These are phyloP conservation scores for Pelusios castaneus DNA, from an alignment of 2,113 vertebrate genomes.

Conservation along the genomic window DNA sequence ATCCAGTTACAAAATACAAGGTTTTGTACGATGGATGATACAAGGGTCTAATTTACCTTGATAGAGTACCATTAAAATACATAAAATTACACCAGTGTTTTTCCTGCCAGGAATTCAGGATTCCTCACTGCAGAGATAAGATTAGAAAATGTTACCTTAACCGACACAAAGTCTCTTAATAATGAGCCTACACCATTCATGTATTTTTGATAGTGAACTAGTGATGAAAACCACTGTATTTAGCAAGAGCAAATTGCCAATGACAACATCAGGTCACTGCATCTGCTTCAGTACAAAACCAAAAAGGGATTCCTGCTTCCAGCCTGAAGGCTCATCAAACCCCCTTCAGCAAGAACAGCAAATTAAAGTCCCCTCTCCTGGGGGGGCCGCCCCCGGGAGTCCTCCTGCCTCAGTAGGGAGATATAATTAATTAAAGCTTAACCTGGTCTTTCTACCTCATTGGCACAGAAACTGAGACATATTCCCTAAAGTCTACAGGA, in stretches of 20 bases:
- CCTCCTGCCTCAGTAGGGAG: background rate
- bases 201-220: constrained; percentile 14
- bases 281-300: background rate
- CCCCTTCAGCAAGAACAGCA: background rate
- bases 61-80: no score
- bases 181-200: constrained; percentile 10
- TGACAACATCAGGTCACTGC: background rate
- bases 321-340: background rate
- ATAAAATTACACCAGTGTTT: background rate
- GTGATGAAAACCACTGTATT: background rate
- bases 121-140: background rate
- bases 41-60: background rate
- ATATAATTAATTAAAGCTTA: constrained; percentile 52
- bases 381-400: background rate
- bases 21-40: background rate
- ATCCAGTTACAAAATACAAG: background rate
- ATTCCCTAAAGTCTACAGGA: constrained; percentile 6
- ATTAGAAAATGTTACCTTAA: background rate
- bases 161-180: background rate
- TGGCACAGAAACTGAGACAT: constrained; percentile 26
- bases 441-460: background rate
- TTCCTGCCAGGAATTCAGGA: background rate
- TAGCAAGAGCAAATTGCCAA: constrained; percentile 33
- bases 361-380: background rate
- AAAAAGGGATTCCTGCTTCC: background rate